Conservation (phyloP, 2,888 invertebrate species). For the Eustalomyia histrio region DNA sequence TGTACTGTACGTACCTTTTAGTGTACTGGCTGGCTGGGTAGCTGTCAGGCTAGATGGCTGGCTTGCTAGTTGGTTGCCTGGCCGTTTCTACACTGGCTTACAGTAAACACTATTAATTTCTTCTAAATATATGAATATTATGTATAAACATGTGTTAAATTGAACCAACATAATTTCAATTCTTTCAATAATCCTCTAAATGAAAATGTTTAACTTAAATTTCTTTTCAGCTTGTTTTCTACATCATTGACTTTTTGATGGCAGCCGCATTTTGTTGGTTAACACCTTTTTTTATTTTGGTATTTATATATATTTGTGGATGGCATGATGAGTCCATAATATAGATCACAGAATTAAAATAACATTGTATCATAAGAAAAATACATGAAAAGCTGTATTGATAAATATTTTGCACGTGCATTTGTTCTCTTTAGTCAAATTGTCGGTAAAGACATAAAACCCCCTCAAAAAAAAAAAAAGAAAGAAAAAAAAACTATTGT, state of each 20-base stretch:
- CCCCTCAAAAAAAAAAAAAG: neutral
- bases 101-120: no score
- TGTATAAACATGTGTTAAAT: no score
- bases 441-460: neutral
- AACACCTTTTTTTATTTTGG: conserved; percentile 56
- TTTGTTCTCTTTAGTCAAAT: conserved; percentile 42
- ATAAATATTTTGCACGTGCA: conserved; percentile 65
- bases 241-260: conserved; percentile 60
- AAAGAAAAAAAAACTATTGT: conserved; percentile 4
- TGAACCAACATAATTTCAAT: neutral
- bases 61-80: no score
- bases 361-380: conserved; percentile 30
- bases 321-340: conserved; percentile 55
- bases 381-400: conserved; percentile 48
- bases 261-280: conserved; percentile 64
- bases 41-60: no score
- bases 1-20: no score
- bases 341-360: conserved; percentile 52
- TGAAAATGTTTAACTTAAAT: conserved; percentile 49
- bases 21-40: no score
- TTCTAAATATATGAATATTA: no score
- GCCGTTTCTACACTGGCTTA: no score
- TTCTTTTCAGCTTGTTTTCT: conserved; percentile 52
- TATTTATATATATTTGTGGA: conserved; percentile 28
- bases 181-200: conserved; percentile 23